These are phyloP conservation scores for Urocitellus parryii DNA, from an alignment of 2,113 vertebrate genomes.

Conservation along the genomic window DNA sequence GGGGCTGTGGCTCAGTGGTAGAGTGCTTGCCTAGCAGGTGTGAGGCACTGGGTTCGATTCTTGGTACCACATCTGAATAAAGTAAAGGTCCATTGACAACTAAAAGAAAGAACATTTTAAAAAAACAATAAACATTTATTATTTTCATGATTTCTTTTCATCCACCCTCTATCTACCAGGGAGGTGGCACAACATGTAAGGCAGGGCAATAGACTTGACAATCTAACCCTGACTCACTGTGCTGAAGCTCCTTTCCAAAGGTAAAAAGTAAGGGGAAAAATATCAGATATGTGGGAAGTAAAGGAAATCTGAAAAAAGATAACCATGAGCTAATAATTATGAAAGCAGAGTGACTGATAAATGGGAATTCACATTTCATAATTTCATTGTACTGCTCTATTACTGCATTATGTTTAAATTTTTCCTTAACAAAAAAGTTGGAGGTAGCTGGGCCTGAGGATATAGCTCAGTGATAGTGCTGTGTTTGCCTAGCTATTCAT, in stretches of 20 bases:
- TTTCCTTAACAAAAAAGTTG: background rate
- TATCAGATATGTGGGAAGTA: background rate
- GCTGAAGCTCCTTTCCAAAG: background rate
- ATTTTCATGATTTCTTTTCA: background rate
- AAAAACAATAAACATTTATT: background rate
- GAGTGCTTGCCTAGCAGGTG: too few species aligned
- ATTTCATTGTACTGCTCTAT: constrained; percentile 22
- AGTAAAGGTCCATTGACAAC: too few species aligned
- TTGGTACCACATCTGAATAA: too few species aligned
- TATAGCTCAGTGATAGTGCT: too few species aligned
- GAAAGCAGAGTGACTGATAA: background rate
- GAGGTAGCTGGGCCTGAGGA: too few species aligned
- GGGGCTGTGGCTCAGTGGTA: too few species aligned
- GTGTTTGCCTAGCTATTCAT: too few species aligned
- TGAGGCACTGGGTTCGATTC: too few species aligned
- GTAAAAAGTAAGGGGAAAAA: background rate
- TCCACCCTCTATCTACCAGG: background rate
- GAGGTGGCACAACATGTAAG: background rate
- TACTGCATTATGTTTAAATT: background rate
- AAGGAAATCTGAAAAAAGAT: background rate
- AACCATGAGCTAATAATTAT: background rate
- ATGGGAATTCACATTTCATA: background rate
- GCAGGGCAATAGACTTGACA: background rate
- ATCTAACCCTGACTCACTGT: background rate
- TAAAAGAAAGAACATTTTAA: too few species aligned